A percentile compares a stretch with the other conserved stretches of the same genome.
These are phyloP conservation scores for Drosophila aldrichi DNA, from an alignment of 2,888 invertebrate species.

Conservation along the genomic window DNA sequence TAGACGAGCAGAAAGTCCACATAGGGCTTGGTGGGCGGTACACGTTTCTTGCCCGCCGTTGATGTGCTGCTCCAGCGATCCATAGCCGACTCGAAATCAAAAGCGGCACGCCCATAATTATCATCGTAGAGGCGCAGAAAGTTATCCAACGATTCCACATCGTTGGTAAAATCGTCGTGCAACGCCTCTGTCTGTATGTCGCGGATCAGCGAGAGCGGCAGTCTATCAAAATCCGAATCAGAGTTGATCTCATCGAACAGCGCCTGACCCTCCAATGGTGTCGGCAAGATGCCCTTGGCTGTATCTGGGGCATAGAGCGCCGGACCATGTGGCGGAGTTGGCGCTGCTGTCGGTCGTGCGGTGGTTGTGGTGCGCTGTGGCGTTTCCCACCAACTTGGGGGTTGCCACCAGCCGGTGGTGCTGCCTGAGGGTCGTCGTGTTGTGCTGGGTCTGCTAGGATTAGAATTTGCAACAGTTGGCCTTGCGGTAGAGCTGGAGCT, in stretches of 20 bases:
- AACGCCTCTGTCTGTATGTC: conserved; percentile 83
- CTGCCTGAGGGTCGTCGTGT: conserved; percentile 40
- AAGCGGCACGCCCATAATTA: conserved; percentile 81
- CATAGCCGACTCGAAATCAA: conserved; percentile 78
- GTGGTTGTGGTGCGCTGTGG: conserved; percentile 68
- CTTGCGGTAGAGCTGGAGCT: conserved; percentile 17
- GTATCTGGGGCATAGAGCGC: conserved; percentile 77
- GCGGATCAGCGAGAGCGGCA: conserved; percentile 81
- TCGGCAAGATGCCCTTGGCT: background rate
- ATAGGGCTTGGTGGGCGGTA: conserved; percentile 85
- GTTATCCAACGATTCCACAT: conserved; percentile 84
- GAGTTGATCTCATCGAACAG: conserved; percentile 73
- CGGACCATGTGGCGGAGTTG: conserved; percentile 78
- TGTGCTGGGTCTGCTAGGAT: conserved; percentile 21
- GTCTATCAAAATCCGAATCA: conserved; percentile 76
- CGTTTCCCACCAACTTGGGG: conserved; percentile 78
- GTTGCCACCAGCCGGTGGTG: conserved; percentile 74
- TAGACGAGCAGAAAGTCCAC: conserved; percentile 85
- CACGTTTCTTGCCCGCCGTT: conserved; percentile 84
- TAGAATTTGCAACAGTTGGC: conserved; percentile 7
- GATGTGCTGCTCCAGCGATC: conserved; percentile 82
- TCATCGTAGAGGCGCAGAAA: conserved; percentile 85
- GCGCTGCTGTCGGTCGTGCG: conserved; percentile 57
- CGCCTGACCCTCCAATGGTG: conserved; percentile 64
- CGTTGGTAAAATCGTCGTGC: conserved; percentile 81